Percentiles rank a stretch among this genome's conserved stretches.
Conservation (phyloP, 2,888 invertebrate species). For the Platycheirus albimanus region DNA sequence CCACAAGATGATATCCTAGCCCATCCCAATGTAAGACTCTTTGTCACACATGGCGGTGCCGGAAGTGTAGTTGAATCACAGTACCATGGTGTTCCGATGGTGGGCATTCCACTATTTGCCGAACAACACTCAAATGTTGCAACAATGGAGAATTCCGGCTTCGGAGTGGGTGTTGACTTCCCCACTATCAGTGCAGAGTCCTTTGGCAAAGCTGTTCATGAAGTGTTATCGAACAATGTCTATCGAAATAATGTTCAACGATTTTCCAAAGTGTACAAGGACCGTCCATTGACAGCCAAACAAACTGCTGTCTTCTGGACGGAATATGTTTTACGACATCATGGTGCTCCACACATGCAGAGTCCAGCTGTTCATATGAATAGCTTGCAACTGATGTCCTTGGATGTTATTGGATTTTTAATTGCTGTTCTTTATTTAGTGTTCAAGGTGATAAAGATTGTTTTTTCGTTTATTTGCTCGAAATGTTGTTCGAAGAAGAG, state of each 20-base stretch:
- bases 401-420: conserved; percentile 82
- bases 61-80: conserved; percentile 90
- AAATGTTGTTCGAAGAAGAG: conserved; percentile 27
- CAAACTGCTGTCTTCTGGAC: conserved; percentile 84
- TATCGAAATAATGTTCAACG: conserved; percentile 80
- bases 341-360: conserved; percentile 83
- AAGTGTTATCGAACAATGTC: conserved; percentile 76
- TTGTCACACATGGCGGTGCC: conserved; percentile 83
- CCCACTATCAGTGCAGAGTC: conserved; percentile 69
- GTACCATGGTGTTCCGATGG: conserved; percentile 89
- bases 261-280: conserved; percentile 83
- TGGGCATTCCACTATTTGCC: conserved; percentile 89
- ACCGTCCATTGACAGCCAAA: conserved; percentile 83
- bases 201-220: conserved; percentile 74
- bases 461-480: conserved; percentile 30
- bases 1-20: conserved; percentile 89
- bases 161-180: conserved; percentile 75
- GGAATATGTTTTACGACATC: conserved; percentile 84
- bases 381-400: conserved; percentile 82
- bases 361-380: conserved; percentile 83
- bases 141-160: conserved; percentile 87
- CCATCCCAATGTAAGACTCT: conserved; percentile 86
- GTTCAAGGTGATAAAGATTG: conserved; percentile 36
- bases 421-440: conserved; percentile 51
- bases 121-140: conserved; percentile 91